Base-by-base conservation (phyloP, 1,140 invertebrate species). In the Zaprionus ornatus region DNA sequence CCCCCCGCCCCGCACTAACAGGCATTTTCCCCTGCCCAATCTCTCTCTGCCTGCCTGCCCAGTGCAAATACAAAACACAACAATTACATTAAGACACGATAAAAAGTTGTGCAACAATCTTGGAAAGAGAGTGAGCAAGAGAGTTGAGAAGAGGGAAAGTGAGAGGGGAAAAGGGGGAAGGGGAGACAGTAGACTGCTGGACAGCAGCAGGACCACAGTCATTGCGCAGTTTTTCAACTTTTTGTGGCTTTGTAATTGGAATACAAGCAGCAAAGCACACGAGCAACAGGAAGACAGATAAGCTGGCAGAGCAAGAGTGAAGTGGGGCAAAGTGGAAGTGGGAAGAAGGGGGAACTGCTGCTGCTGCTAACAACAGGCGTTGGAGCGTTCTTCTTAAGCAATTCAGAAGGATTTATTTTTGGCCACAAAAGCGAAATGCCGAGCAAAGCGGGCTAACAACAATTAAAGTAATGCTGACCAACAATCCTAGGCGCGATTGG, bases 161-260 rank as follows among this genome's bases (percentile, higher is more conserved):
- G 6, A 17, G 6, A 17, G 40, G n/a, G 6, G 5, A 15, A n/a
- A n/a, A 7, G 15, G 27, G 9, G 9, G 9, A 0, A 29, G 29
- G 29, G 29, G 10, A 32, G 29, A 32, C 29, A 32, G 29, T 10
- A 32, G 29, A 10, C 15, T n/a, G 37, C 15, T 15, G 37, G 40
- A 17, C 40, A 32, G 10, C 29, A 45, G 40, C 59, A 65, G 66
- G 40, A 77, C 83, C 83, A 75, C 83, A 87, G 74, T 88, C 84
- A 84, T 87, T 87, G 84, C 84, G 88, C 80, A 90, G 84, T 88
- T 88, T 88, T 88, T 88, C 81, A 90, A 90, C 82, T 90, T 90
- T 90, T 90, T 90, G 86, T 90, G 86, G 85, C 85, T 90, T 90
- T 90, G 85, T 90, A 90, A 90, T 90, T 90, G 81, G 85, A 90